Evolutionary conservation across 2,888 invertebrate species (phyloP).

Genomic region (Pseudococcus viburni): DNA sequence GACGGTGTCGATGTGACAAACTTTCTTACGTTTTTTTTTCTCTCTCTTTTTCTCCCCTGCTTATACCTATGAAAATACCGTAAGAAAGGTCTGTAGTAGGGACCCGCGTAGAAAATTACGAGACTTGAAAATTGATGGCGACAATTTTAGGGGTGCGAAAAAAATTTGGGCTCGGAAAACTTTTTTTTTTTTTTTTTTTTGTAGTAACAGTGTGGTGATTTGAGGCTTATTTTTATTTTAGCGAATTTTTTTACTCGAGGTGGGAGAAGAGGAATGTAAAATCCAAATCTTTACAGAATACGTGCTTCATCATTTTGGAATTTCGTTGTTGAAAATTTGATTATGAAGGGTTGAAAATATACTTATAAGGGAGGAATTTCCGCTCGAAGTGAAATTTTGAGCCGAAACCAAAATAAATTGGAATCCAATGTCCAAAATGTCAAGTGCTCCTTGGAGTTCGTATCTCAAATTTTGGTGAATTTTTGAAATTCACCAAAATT

Average conservation of each 20-base stretch:
- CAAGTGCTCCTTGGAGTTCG: too few relatives aligned
- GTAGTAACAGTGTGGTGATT: background rate
- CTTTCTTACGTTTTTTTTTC: background rate
- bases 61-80: background rate
- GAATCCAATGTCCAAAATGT: too few relatives aligned
- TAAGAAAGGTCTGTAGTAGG: background rate
- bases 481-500: too few relatives aligned
- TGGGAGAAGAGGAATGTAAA: too few relatives aligned
- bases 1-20: constrained; percentile 1
- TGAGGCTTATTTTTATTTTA: background rate
- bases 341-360: too few relatives aligned
- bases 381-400: too few relatives aligned
- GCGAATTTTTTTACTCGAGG: background rate
- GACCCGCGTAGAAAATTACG: background rate
- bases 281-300: too few relatives aligned
- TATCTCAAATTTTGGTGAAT: too few relatives aligned
- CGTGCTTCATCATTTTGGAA: too few relatives aligned
- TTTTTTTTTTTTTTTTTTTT: background rate
- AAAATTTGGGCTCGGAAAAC: background rate
- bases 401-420: too few relatives aligned
- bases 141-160: background rate
- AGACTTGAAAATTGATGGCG: background rate
- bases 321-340: too few relatives aligned
- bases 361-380: too few relatives aligned
- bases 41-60: background rate